Conservation (phyloP, 2,113 vertebrate species). For the Cairina moschata region DNA sequence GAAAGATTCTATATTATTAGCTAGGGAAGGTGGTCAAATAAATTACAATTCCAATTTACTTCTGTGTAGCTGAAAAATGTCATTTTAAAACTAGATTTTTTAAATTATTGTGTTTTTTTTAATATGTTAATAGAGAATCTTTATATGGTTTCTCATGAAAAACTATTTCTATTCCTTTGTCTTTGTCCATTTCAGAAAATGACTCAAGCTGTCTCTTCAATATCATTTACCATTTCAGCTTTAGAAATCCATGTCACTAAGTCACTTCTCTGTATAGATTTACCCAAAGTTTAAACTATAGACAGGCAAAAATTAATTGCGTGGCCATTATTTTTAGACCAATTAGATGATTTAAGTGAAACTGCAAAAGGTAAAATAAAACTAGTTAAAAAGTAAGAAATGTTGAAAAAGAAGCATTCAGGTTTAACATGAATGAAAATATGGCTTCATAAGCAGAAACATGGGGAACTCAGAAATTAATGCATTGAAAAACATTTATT, state of each 20-base stretch:
- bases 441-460: neutral
- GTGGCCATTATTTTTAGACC: neutral
- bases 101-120: neutral
- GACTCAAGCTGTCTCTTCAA: neutral
- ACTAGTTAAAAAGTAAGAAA: neutral
- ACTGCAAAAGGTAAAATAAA: neutral
- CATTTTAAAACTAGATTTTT: neutral
- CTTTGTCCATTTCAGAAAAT: neutral
- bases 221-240: neutral
- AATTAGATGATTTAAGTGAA: neutral
- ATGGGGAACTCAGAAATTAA: neutral
- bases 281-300: neutral
- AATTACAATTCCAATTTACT: conserved; percentile 30
- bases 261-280: neutral
- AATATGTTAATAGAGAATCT: neutral
- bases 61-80: neutral
- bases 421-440: neutral
- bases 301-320: rapidly evolving
- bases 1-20: conserved; percentile 17
- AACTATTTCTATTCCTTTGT: neutral
- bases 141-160: neutral
- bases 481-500: neutral
- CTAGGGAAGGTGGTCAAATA: neutral
- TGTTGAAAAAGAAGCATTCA: neutral
- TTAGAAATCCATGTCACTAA: neutral